Evolutionary conservation across 2,888 invertebrate genomes (phyloP).

Genomic region (Bugula neritina): DNA sequence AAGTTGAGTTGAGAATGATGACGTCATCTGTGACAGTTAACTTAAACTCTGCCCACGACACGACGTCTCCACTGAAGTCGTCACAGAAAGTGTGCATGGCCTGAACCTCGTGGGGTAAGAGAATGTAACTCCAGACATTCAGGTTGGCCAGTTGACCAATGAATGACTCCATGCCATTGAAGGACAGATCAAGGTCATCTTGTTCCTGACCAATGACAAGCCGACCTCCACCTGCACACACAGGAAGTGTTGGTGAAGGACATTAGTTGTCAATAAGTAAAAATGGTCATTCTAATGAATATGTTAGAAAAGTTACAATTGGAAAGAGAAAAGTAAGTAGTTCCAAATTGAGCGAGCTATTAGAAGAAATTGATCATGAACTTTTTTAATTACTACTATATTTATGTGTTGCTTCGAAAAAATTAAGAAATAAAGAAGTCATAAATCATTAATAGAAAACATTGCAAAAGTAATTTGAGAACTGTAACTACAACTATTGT

Average conservation of each 20-base stretch:
- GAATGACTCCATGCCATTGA: slow-evolving; percentile 64
- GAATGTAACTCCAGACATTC: slow-evolving; percentile 60
- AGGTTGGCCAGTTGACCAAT: slow-evolving; percentile 62
- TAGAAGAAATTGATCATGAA: no score
- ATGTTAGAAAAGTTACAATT: background rate
- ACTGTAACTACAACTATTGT: no score
- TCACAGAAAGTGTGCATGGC: slow-evolving; percentile 44
- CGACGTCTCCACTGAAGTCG: slow-evolving; percentile 58
- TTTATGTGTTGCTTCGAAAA: no score
- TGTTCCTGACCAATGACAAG: slow-evolving; percentile 68
- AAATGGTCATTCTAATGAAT: slow-evolving; percentile 19
- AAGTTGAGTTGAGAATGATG: slow-evolving; percentile 57
- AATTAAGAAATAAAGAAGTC: no score
- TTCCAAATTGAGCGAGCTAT: no score
- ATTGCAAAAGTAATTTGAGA: no score
- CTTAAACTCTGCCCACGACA: slow-evolving; percentile 62
- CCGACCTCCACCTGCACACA: slow-evolving; percentile 55
- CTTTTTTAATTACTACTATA: no score
- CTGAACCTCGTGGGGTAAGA: slow-evolving; percentile 55
- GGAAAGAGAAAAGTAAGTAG: background rate
- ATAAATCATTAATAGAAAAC: no score
- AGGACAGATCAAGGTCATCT: slow-evolving; percentile 61
- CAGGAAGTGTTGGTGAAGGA: no score
- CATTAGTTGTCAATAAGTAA: no score
- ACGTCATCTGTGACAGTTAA: slow-evolving; percentile 59